These are phyloP conservation scores for Pygoscelis adeliae DNA, from an alignment of 2,113 vertebrate species.

Conservation along the genomic window DNA sequence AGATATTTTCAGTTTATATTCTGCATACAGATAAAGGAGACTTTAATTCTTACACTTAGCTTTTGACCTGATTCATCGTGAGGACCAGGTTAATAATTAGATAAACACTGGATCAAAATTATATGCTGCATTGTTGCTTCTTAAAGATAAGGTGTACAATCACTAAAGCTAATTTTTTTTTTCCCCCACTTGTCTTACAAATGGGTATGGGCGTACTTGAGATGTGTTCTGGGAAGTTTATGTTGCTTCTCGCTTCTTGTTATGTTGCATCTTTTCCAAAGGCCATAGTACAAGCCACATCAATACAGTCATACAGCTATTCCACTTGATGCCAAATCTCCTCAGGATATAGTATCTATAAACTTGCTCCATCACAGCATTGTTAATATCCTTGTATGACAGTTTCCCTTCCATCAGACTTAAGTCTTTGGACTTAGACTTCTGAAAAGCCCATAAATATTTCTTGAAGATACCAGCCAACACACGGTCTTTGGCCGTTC, in stretches of 20 bases:
- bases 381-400: background rate
- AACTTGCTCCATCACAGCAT: background rate
- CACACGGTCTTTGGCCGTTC: background rate
- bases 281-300: background rate
- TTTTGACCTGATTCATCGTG: background rate
- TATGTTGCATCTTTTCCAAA: background rate
- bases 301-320: accelerated
- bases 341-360: background rate
- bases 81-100: background rate
- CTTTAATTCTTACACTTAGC: background rate
- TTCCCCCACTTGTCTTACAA: background rate
- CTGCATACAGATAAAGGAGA: background rate
- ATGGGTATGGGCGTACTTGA: background rate
- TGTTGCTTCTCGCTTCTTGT: background rate
- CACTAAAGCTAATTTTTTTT: background rate
- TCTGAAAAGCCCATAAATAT: background rate
- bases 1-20: background rate
- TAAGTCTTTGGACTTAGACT: background rate
- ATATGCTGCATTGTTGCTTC: background rate
- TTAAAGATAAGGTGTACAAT: background rate
- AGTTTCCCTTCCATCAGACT: background rate
- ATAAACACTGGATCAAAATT: background rate
- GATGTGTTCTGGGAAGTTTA: background rate
- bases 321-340: background rate
- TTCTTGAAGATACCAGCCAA: background rate